phyloP scores from a whole-genome alignment of 2,113 vertebrate genomes.

The Uropsilus gracilis region DNA sequence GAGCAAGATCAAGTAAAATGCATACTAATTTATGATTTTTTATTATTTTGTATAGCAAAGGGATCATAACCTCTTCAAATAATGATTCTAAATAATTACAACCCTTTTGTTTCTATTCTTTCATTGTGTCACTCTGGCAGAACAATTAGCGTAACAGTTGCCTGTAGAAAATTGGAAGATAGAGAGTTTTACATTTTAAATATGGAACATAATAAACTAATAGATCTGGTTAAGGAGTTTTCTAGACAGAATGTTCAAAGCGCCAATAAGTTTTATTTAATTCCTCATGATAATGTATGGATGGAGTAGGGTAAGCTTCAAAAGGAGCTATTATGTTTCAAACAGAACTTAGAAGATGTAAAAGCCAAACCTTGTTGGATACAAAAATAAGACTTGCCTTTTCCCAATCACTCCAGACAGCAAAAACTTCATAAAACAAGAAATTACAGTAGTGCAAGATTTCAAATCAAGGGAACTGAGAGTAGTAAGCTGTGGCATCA shows the following conservation, averaged over 20 bases:
- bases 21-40: not conserved
- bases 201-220: not conserved
- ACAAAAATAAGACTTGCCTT: not conserved
- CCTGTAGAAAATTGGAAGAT: not conserved
- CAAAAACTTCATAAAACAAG: not conserved
- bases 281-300: not conserved
- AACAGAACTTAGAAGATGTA: not conserved
- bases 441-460: not conserved
- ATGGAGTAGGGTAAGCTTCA: not conserved
- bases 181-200: no score
- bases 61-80: not conserved
- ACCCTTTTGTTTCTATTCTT: not conserved
- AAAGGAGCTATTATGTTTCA: not conserved
- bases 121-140: not conserved
- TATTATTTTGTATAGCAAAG: not conserved
- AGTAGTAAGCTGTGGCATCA: not conserved
- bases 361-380: not conserved
- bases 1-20: not conserved
- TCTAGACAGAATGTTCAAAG: not conserved
- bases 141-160: not conserved
- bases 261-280: not conserved
- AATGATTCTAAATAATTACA: constrained; percentile 29
- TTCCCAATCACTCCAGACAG: not conserved
- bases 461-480: not conserved
- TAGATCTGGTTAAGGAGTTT: not conserved